These are phyloP conservation scores for Rhea pennata DNA, from an alignment of 2,113 vertebrate genomes.

Conservation along the genomic window DNA sequence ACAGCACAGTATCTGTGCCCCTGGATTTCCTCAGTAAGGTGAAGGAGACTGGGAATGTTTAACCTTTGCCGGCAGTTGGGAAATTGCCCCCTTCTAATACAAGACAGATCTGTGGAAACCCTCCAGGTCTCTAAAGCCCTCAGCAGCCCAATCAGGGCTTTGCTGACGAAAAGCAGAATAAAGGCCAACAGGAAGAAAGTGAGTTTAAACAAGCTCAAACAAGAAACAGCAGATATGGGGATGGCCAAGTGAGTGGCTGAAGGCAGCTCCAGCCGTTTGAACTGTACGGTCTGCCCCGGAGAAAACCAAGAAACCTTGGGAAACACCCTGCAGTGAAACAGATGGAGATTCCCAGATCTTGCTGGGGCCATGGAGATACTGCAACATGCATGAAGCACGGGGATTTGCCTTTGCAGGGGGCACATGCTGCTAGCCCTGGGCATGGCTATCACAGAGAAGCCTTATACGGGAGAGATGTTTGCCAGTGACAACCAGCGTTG, in stretches of 20 bases:
- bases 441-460: no score
- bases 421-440: no score
- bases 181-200: slow-evolving; percentile 18
- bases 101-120: slow-evolving; percentile 55
- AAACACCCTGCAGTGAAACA: neutral
- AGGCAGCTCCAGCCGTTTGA: neutral
- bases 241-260: neutral
- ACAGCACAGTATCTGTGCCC: neutral
- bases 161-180: slow-evolving; percentile 45
- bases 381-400: neutral
- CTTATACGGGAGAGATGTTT: fast-evolving
- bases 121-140: slow-evolving; percentile 58
- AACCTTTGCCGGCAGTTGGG: slow-evolving; percentile 6
- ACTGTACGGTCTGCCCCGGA: neutral
- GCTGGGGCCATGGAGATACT: fast-evolving
- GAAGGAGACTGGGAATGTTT: slow-evolving; percentile 11
- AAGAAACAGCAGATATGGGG: slow-evolving; percentile 34
- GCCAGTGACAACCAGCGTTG: neutral
- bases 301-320: neutral
- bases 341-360: fast-evolving
- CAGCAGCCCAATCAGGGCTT: neutral
- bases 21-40: slow-evolving; percentile 43
- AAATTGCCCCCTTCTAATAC: slow-evolving; percentile 30
- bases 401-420: no score
- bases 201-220: slow-evolving; percentile 22